Evolutionary conservation across 1,140 invertebrate species (phyloP).

Genomic region (Psilanteris sp.): DNA sequence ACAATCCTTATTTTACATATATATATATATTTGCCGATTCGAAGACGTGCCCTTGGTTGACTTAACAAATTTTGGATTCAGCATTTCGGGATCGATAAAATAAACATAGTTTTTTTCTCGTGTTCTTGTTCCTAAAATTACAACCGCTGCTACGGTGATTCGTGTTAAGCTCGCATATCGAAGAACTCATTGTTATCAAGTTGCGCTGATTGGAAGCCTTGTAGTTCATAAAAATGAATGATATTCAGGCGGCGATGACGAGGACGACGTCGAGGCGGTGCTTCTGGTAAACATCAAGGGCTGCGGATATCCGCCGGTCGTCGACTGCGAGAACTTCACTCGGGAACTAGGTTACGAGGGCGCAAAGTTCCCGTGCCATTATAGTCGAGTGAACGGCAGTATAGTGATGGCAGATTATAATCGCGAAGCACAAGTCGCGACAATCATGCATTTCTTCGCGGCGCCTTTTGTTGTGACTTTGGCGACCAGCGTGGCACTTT

Average conservation of each 20-base stretch:
- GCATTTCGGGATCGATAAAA: too few relatives aligned
- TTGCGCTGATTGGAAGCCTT: conserved; percentile 41
- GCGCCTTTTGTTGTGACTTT: conserved; percentile 90
- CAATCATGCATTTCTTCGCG: conserved; percentile 89
- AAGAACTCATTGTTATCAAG: conserved; percentile 48
- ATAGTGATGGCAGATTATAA: conserved; percentile 90
- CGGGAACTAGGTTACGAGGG: conserved; percentile 87
- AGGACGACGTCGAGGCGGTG: conserved; percentile 82
- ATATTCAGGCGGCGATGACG: conserved; percentile 64
- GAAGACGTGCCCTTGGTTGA: too few relatives aligned
- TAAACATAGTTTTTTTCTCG: too few relatives aligned
- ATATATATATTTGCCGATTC: too few relatives aligned
- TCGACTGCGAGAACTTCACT: conserved; percentile 92
- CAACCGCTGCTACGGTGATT: too few relatives aligned
- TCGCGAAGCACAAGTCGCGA: conserved; percentile 87
- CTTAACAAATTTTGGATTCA: too few relatives aligned
- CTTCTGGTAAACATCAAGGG: conserved; percentile 90
- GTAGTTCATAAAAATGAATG: conserved; percentile 59
- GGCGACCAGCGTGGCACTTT: conserved; percentile 89
- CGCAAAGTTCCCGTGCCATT: conserved; percentile 89
- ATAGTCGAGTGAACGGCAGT: conserved; percentile 89
- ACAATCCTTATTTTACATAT: too few relatives aligned
- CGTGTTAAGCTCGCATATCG: conserved; percentile 2
- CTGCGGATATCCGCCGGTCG: conserved; percentile 92
- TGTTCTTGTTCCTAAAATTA: too few relatives aligned